Evolutionary conservation across 1,140 invertebrate genomes (phyloP), one percentile per base, ranked within the genome.

Genomic region (Brachionus sp.): DNA sequence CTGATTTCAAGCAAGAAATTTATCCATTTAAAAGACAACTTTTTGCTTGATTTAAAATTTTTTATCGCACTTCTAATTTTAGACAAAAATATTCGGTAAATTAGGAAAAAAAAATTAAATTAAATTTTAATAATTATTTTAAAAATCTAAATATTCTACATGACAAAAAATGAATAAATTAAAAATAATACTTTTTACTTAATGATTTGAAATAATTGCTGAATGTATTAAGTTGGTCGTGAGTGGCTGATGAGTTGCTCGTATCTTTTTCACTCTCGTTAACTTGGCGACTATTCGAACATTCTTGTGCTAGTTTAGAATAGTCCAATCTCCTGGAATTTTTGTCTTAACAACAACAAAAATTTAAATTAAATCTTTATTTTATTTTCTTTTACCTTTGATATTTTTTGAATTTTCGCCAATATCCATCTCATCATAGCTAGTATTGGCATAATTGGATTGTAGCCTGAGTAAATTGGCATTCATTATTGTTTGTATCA

Each of bases 401-500:
- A 29, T 16, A 10, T 1, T n/a, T 39, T 42, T 25, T 4, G 39
- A 13, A 73, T n/a, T 42, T 16, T 42, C 12, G 57, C 16, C 57
- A 0, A 25, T 16, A 33, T n/a, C 19, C 16, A 23, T 44, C 23
- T 25, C 35, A 19, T 23, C 7, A 19, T n/a, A 37, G 42, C 10
- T 16, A 44, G 42, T 9, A 7, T 9, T 75, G 16, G 44, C 16
- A 46, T 44, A 44, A 16, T 23, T 75, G 33, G 39, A 23, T n/a
- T 70, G 66, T 12, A 39, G 42, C 25, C 70, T 44, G 19, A 75
- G 42, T n/a, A 75, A n/a, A 46, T 46, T 75, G 37, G 70, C 37
- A 13, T 75, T 75, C 42, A 75, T 46, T 12, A 75, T 35, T 23
- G 37, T 75, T 25, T 75, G 70, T 39, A 75, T 75, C 25, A 75